A percentile compares a stretch with the other conserved stretches of the same genome.
These are phyloP conservation scores for Xenops minutus DNA, from an alignment of 2,797 vertebrate genomes.

Conservation along the genomic window DNA sequence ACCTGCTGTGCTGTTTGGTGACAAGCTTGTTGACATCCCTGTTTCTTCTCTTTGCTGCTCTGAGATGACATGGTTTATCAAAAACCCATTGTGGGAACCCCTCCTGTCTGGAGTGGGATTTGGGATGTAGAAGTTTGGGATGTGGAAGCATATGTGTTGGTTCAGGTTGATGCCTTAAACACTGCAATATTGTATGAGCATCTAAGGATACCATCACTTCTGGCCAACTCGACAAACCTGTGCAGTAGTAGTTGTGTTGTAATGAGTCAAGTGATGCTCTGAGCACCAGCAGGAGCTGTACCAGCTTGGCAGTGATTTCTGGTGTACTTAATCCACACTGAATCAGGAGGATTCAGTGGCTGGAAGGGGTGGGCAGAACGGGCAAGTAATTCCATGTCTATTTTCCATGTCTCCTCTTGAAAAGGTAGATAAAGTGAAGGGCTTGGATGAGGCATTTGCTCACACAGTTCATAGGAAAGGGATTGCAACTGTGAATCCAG, in stretches of 20 bases:
- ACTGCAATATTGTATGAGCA: not conserved
- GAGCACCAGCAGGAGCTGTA: not conserved
- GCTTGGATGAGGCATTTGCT: not conserved
- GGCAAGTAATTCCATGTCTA: accelerated
- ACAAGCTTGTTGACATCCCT: accelerated
- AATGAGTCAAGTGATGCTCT: accelerated
- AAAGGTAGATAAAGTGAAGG: not conserved
- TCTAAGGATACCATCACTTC: not conserved
- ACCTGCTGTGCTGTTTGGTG: accelerated
- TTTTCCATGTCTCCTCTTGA: not conserved
- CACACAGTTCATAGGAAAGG: not conserved
- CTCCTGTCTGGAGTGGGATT: not conserved
- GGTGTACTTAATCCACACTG: not conserved
- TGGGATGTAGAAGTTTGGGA: not conserved
- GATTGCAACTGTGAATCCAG: not conserved
- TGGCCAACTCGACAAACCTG: not conserved
- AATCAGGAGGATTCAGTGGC: not conserved
- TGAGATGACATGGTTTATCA: not conserved
- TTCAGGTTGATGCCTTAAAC: not conserved
- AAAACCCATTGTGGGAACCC: accelerated
- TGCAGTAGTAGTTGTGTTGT: not conserved
- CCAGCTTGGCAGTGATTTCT: not conserved
- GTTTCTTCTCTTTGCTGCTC: not conserved
- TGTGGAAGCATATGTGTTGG: not conserved
- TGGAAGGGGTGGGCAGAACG: not conserved